Conservation (phyloP, 1,140 invertebrate species). For the Tetramorium parvispinum region DNA sequence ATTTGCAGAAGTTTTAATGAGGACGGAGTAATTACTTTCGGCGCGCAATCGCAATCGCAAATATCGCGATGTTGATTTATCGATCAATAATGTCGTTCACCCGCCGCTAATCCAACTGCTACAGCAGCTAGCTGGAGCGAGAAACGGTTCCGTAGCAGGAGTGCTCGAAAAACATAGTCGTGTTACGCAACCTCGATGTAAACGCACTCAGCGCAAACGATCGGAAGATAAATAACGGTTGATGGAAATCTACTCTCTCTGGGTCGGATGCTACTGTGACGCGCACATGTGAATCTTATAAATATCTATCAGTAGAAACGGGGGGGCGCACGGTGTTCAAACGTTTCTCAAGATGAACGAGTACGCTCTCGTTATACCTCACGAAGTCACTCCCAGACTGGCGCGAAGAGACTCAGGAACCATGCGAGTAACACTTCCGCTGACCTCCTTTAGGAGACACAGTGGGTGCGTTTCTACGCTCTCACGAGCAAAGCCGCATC, state of each 20-base stretch:
- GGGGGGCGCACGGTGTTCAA: not conserved
- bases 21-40: not conserved
- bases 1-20: slow-evolving; percentile 25
- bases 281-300: not conserved
- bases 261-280: not conserved
- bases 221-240: slow-evolving; percentile 29
- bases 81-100: slow-evolving; percentile 26
- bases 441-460: slow-evolving; percentile 81
- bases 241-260: not conserved
- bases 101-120: not conserved
- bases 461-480: slow-evolving; percentile 82
- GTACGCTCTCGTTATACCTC: slow-evolving; percentile 77
- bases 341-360: slow-evolving; percentile 77
- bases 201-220: slow-evolving; percentile 26
- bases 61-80: slow-evolving; percentile 11
- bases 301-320: slow-evolving; percentile 2
- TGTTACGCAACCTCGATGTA: slow-evolving; percentile 48
- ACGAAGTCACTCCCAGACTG: slow-evolving; percentile 76
- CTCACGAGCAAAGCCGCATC: slow-evolving; percentile 76
- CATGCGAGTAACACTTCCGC: slow-evolving; percentile 80
- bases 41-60: not conserved
- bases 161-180: not conserved
- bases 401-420: slow-evolving; percentile 81
- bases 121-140: not conserved
- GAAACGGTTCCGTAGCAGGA: not conserved